phyloP scores from a whole-genome alignment of 1,140 invertebrate species.

The Catajapyx aquilonaris region DNA sequence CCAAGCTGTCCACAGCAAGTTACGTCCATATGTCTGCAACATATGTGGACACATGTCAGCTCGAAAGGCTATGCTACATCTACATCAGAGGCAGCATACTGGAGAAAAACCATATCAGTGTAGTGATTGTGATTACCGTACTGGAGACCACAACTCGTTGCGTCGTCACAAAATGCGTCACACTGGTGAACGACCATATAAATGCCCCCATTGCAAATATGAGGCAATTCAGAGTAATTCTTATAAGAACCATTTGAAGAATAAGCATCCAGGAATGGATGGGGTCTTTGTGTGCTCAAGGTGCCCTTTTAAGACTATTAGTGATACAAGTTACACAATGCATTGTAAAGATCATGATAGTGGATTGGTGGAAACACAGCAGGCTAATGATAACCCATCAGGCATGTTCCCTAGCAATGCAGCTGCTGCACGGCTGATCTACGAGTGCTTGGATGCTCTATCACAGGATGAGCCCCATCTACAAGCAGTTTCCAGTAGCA shows the following conservation, averaged over 20 bases:
- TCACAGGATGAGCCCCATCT: constrained; percentile 20
- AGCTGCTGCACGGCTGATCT: constrained; percentile 29
- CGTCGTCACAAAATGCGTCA: constrained; percentile 53
- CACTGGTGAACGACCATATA: constrained; percentile 43
- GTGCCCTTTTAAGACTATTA: constrained; percentile 36
- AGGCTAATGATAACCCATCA: constrained; percentile 1
- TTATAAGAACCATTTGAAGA: constrained; percentile 39
- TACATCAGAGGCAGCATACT: constrained; percentile 45
- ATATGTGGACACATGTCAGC: constrained; percentile 51
- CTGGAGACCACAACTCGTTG: constrained; percentile 47
- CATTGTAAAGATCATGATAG: constrained; percentile 33
- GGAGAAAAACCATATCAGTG: constrained; percentile 56
- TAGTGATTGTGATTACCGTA: constrained; percentile 40
- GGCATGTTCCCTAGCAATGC: constrained; percentile 26
- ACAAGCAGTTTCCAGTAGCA: constrained; percentile 24
- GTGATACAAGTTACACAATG: constrained; percentile 27
- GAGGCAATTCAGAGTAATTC: constrained; percentile 41
- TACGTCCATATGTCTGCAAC: constrained; percentile 51
- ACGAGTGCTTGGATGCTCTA: constrained; percentile 26
- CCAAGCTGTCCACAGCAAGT: constrained; percentile 50
- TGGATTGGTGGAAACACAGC: constrained; percentile 19
- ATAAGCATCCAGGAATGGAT: constrained; percentile 33
- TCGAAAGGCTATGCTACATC: constrained; percentile 39
- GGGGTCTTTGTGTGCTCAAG: constrained; percentile 31
- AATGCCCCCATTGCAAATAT: constrained; percentile 44